Percentiles rank a stretch among this genome's conserved stretches.
These are phyloP conservation scores for Pseudachorutes palmiensis DNA, from an alignment of 1,140 invertebrate species.

Conservation along the genomic window DNA sequence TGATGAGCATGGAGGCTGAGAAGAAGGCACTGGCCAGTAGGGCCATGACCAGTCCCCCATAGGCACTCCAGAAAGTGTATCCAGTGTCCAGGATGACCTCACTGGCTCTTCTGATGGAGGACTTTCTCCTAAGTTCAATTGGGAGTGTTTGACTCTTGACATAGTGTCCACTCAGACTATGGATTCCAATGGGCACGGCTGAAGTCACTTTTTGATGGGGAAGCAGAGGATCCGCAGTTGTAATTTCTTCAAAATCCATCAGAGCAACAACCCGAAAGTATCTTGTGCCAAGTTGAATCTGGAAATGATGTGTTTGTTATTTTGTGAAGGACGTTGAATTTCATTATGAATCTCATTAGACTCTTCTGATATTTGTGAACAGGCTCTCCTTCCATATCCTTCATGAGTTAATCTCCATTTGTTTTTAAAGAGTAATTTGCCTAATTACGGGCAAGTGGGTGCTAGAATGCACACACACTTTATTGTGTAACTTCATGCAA, in stretches of 20 bases:
- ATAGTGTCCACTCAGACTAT: neutral
- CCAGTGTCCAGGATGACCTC: neutral
- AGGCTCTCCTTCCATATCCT: no score
- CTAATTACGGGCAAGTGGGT: no score
- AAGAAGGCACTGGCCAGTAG: conserved; percentile 5
- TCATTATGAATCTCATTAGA: no score
- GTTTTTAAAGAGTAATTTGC: no score
- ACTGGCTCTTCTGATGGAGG: neutral
- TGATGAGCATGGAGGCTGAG: conserved; percentile 10
- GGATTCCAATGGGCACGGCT: neutral
- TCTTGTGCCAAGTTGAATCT: no score
- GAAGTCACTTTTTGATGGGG: neutral
- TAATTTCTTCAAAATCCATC: neutral
- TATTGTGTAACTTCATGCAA: no score
- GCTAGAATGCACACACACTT: no score
- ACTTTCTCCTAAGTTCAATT: conserved; percentile 4
- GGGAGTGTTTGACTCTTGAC: neutral
- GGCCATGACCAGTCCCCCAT: conserved; percentile 9
- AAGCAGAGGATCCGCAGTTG: neutral
- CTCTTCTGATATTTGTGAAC: no score
- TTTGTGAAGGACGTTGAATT: no score
- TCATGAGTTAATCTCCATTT: no score
- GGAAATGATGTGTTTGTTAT: no score
- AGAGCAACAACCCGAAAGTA: no score
- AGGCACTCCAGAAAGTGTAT: neutral